These are phyloP conservation scores for Parelbella ahira DNA, from an alignment of 2,888 invertebrate species.

Conservation along the genomic window DNA sequence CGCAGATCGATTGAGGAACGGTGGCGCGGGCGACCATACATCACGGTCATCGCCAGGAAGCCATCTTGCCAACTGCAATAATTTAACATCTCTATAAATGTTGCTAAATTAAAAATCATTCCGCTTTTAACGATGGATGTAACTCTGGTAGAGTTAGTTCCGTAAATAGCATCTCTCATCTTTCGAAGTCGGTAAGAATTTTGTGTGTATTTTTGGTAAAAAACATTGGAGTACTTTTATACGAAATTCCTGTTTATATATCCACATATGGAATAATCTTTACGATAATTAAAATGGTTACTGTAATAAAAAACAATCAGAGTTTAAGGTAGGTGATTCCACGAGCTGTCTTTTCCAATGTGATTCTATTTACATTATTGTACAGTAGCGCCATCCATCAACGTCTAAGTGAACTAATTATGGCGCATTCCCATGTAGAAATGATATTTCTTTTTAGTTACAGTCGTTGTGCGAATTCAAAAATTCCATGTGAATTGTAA, in stretches of 20 bases:
- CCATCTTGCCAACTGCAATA: slow-evolving; percentile 15
- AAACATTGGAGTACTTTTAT: no score
- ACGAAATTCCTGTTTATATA: no score
- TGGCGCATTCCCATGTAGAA: slow-evolving; percentile 36
- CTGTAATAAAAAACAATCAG: slow-evolving; percentile 29
- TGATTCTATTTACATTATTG: slow-evolving; percentile 36
- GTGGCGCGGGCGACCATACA: slow-evolving; percentile 12
- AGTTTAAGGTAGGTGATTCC: slow-evolving; percentile 29
- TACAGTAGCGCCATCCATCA: slow-evolving; percentile 53
- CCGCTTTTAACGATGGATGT: neutral
- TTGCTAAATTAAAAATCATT: slow-evolving; percentile 6
- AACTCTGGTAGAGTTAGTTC: no score
- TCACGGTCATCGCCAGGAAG: slow-evolving; percentile 11
- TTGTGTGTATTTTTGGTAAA: no score
- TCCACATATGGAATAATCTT: no score
- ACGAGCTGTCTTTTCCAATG: slow-evolving; percentile 31
- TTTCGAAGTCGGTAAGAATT: no score
- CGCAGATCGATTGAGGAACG: slow-evolving; percentile 12
- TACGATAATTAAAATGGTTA: no score
- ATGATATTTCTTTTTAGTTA: slow-evolving; percentile 5
- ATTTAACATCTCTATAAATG: slow-evolving; percentile 16
- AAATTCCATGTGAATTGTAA: slow-evolving; percentile 3
- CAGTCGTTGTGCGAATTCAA: no score
- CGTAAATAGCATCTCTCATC: no score
- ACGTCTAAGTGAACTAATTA: slow-evolving; percentile 52